phyloP scores from a whole-genome alignment of 2,113 vertebrate species.

The Gobiocypris rarus region DNA sequence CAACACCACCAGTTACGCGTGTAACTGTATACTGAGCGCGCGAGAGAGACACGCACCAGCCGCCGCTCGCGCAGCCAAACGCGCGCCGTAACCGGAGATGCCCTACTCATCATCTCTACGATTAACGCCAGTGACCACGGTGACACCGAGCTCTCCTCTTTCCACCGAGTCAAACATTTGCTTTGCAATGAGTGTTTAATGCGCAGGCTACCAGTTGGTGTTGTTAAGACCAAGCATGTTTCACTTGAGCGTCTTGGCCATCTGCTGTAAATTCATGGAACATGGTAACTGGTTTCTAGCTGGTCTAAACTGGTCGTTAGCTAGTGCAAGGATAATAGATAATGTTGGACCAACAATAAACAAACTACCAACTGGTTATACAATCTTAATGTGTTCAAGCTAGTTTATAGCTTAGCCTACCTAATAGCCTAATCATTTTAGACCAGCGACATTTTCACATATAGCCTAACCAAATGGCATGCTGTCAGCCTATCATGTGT shows the following conservation, averaged over 20 bases:
- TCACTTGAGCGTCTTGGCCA: slow-evolving; percentile 3
- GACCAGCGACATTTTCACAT: not conserved
- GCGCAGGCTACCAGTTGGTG: not conserved
- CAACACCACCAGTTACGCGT: slow-evolving; percentile 37
- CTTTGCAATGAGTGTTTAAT: slow-evolving; percentile 13
- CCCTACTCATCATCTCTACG: slow-evolving; percentile 8
- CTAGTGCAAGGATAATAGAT: not conserved
- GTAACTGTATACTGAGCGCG: slow-evolving; percentile 25
- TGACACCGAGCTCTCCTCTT: slow-evolving; percentile 10
- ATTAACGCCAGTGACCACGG: slow-evolving; percentile 25
- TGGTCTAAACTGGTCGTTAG: slow-evolving; percentile 2
- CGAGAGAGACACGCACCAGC: slow-evolving; percentile 28
- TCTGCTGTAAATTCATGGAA: not conserved
- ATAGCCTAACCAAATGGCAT: not conserved
- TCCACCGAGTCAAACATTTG: slow-evolving; percentile 40
- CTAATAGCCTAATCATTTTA: too few species aligned
- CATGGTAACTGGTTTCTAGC: not conserved
- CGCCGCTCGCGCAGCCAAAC: slow-evolving; percentile 32
- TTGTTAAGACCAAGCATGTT: not conserved
- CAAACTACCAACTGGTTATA: not conserved
- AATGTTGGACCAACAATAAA: not conserved
- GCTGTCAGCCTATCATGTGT: not conserved
- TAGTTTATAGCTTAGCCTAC: not conserved
- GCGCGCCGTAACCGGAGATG: slow-evolving; percentile 30
- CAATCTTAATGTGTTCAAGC: not conserved